Conservation (phyloP, 2,113 vertebrate species). For the Hemibagrus wyckioides region DNA sequence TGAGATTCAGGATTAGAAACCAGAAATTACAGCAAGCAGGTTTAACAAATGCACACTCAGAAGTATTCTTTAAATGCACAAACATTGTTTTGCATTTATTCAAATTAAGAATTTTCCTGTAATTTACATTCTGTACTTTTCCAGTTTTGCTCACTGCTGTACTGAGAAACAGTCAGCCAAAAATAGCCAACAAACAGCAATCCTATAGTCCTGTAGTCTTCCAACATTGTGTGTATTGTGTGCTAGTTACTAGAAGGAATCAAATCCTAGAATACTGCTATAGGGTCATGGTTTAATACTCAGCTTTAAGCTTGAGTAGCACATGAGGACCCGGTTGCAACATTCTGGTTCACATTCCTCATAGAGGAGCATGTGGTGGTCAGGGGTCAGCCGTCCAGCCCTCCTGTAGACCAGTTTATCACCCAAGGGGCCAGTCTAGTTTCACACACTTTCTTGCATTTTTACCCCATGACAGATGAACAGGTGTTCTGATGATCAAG, state of each 20-base stretch:
- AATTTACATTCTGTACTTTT: background rate
- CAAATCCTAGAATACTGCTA: background rate
- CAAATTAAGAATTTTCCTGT: background rate
- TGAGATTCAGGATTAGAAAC: background rate
- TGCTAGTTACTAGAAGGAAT: background rate
- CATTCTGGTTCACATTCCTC: background rate
- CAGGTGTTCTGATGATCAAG: background rate
- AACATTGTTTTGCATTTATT: slow-evolving; percentile 19
- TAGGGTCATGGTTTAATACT: background rate
- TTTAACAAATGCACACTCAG: background rate
- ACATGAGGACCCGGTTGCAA: background rate
- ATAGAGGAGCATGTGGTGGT: background rate
- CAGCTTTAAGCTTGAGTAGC: background rate
- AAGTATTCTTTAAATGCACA: background rate
- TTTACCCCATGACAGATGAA: background rate
- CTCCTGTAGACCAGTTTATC: background rate
- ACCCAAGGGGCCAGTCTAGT: background rate
- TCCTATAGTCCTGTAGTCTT: background rate
- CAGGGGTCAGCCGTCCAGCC: no score
- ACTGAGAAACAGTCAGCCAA: background rate
- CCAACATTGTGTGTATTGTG: background rate
- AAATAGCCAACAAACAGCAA: background rate
- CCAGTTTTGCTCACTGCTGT: background rate
- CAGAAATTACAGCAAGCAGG: background rate
- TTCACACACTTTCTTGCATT: background rate